These are phyloP conservation scores for Bruchidius siliquastri DNA, from an alignment of 2,888 invertebrate genomes.

Conservation along the genomic window DNA sequence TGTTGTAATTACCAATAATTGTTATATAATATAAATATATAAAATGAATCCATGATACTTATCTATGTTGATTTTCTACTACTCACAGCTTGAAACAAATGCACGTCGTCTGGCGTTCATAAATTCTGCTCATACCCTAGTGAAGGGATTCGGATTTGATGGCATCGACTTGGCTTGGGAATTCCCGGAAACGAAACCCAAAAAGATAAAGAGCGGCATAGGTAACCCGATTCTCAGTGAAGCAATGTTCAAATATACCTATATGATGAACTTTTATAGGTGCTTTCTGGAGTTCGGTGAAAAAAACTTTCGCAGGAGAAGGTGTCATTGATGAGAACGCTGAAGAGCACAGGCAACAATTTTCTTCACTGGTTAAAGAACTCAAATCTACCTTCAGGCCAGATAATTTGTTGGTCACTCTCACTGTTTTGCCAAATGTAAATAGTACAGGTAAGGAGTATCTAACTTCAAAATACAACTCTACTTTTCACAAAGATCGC, in stretches of 20 bases:
- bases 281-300: conserved; percentile 71
- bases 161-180: conserved; percentile 86
- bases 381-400: conserved; percentile 64
- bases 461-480: too few relatives aligned
- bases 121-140: conserved; percentile 66
- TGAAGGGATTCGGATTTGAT: conserved; percentile 80
- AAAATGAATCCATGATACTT: too few relatives aligned
- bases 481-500: too few relatives aligned
- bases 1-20: too few relatives aligned
- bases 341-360: conserved; percentile 73
- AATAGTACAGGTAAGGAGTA: conserved; percentile 58
- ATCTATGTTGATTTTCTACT: neutral
- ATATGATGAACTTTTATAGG: conserved; percentile 36
- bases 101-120: conserved; percentile 71
- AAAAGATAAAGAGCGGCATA: conserved; percentile 57
- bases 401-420: conserved; percentile 58
- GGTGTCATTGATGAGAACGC: conserved; percentile 72
- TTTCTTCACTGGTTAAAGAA: conserved; percentile 70
- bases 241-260: neutral
- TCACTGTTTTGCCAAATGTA: conserved; percentile 69
- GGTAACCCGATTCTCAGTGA: conserved; percentile 17
- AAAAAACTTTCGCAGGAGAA: conserved; percentile 64
- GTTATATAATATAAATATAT: too few relatives aligned
- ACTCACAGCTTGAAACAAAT: conserved; percentile 62
- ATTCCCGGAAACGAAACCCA: conserved; percentile 73